phyloP scores from a whole-genome alignment of 64 coral and sea anemone species.

The Orbicella faveolata region DNA sequence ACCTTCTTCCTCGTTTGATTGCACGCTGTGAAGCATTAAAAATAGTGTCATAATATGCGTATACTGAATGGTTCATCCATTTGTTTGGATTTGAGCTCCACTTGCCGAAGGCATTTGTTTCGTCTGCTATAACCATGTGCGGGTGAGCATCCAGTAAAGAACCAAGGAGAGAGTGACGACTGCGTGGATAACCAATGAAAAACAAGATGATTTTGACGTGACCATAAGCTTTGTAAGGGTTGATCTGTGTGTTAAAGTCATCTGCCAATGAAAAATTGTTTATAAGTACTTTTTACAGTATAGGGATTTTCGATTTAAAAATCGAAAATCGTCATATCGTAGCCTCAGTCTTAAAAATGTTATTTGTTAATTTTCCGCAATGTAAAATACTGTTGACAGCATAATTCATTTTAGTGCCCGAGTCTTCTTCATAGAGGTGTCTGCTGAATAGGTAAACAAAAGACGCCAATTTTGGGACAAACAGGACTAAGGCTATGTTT shows the following conservation, averaged over 20 bases:
- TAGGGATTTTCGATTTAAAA: too few relatives aligned
- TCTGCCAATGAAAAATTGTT: not conserved
- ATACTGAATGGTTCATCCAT: not conserved
- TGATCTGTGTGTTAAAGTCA: not conserved
- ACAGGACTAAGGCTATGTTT: too few relatives aligned
- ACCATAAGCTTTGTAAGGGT: conserved; percentile 39
- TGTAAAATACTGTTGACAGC: not conserved
- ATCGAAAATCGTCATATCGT: too few relatives aligned
- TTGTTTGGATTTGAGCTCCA: not conserved
- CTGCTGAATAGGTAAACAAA: too few relatives aligned
- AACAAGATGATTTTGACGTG: conserved; percentile 67
- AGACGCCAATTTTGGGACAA: too few relatives aligned
- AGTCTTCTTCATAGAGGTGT: too few relatives aligned
- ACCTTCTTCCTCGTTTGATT: not conserved
- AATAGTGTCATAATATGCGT: not conserved
- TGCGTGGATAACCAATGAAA: conserved; percentile 80
- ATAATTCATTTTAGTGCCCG: too few relatives aligned
- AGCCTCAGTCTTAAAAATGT: too few relatives aligned
- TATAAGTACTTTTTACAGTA: too few relatives aligned
- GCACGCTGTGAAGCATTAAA: not conserved
- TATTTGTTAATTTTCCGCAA: too few relatives aligned
- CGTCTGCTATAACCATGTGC: conserved; percentile 74
- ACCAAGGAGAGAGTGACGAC: too few relatives aligned
- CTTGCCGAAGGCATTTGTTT: conserved; percentile 12
- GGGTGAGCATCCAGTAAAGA: conserved; percentile 78